phyloP scores from a whole-genome alignment of 2,113 vertebrate genomes.

The Myrmecophaga tridactyla region DNA sequence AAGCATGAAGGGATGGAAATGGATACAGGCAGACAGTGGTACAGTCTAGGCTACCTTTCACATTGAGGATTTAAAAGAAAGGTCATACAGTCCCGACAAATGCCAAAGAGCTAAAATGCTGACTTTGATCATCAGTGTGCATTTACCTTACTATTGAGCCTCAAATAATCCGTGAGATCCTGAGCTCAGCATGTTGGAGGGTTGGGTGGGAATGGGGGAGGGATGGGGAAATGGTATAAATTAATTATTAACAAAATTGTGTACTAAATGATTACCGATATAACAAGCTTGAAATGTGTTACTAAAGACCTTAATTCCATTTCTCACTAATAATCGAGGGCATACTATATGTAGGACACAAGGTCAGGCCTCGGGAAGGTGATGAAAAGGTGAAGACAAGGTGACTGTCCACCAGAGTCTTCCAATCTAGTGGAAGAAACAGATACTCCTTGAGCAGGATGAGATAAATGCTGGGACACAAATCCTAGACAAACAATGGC shows the following conservation, averaged over 20 bases:
- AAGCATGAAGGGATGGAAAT: neutral
- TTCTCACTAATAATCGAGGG: neutral
- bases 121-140: neutral
- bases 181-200: slow-evolving; percentile 80
- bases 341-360: neutral
- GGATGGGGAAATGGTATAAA: neutral
- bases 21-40: neutral
- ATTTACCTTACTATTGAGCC: slow-evolving; percentile 78
- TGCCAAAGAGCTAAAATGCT: neutral
- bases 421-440: neutral
- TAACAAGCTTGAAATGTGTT: neutral
- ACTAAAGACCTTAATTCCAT: neutral
- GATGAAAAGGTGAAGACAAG: neutral
- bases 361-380: neutral
- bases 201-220: slow-evolving; percentile 67
- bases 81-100: neutral
- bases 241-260: neutral
- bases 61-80: neutral
- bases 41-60: neutral
- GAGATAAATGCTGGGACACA: neutral
- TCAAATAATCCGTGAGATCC: slow-evolving; percentile 81
- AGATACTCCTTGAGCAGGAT: neutral
- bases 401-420: neutral
- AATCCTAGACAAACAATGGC: neutral
- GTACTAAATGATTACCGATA: neutral